phyloP scores from a whole-genome alignment of 2,797 vertebrate genomes.

The Mus caroli region DNA sequence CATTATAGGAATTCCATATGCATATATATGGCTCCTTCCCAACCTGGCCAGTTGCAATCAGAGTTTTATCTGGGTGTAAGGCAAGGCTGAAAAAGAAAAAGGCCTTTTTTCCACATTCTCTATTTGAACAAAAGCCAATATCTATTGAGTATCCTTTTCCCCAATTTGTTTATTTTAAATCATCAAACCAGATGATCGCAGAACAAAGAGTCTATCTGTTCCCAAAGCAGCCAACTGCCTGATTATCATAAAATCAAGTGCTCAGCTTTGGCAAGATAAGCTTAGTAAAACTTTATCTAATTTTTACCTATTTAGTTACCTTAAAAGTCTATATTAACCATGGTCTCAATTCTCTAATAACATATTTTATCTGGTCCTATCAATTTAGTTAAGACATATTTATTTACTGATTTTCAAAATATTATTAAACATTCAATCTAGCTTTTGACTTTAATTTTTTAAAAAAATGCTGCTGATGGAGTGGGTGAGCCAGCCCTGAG shows the following conservation, averaged over 20 bases:
- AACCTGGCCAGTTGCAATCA: constrained; percentile 98
- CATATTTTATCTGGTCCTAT: constrained; percentile 14
- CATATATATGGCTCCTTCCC: constrained; percentile 97
- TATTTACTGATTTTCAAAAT: constrained; percentile 61
- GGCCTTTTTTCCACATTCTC: constrained; percentile 63
- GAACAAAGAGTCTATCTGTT: constrained; percentile 3
- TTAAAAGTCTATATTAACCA: constrained; percentile 66
- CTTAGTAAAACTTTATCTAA: constrained; percentile 35
- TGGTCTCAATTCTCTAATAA: constrained; percentile 52
- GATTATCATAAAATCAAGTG: constrained; percentile 48
- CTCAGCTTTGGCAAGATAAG: constrained; percentile 23
- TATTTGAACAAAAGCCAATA: constrained; percentile 4
- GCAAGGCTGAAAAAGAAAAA: constrained; percentile 93
- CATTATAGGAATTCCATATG: constrained; percentile 95
- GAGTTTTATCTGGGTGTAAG: constrained; percentile 95
- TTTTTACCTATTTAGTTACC: constrained; percentile 64
- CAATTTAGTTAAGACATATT: constrained; percentile 30
- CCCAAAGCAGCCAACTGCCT: constrained; percentile 42
- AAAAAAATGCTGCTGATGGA: background rate
- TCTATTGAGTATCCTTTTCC: constrained; percentile 10
- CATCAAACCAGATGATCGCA: constrained; percentile 8
- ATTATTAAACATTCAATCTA: constrained; percentile 71
- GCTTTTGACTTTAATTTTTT: constrained; percentile 69
- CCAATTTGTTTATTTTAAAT: constrained; percentile 54
- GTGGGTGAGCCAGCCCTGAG: background rate